Evolutionary conservation across 2,888 invertebrate genomes (phyloP), one percentile per base, ranked within the genome.

Genomic region (Allygus modestus): DNA sequence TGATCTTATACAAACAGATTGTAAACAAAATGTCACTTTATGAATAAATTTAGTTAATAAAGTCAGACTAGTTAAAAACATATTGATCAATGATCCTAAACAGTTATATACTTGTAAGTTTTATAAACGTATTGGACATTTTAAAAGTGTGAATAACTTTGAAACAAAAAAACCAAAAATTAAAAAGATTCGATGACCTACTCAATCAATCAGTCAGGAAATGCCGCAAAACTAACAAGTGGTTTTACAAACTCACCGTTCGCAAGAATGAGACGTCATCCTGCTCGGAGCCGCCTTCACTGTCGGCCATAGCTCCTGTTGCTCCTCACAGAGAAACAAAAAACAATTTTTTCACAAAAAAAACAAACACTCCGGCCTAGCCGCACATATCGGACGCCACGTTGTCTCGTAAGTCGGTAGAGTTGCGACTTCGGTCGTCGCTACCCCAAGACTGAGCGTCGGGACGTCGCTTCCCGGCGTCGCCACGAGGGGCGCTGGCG

Each of bases 231-330:
- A n/a, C n/a, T n/a, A n/a, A n/a, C n/a, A n/a, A n/a, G n/a, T n/a
- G n/a, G n/a, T n/a, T n/a, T n/a, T n/a, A n/a, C n/a, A 65, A 87
- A 93, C 97, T 95, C 91, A 99, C 99, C 95, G 99, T 99, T 90
- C 99, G 96, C 90, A 99, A 94, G 93, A 99, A 99, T 91, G 99
- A 99, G 92, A 99, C 98, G 94, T 99, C 99, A 95, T 99, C 99
- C 92, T 99, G 99, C 93, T 99, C 99, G 90, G 98, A 98, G 88
- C 97, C 97, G 90, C 97, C 98, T 92, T 97, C 97, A 90, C 96
- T 96, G 93, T 97, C 97, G 90, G 97, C 97, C 97, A 97, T 97
- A 37, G 41, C 81, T n/a, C 1, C 41, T n/a, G n/a, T n/a, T n/a
- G n/a, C n/a, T 54, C 28, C 11, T 31, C 61, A 81, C 65, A 81